These are phyloP conservation scores for Halisarca cf. caerulea DNA, from an alignment of 37 sponge, comb jelly and placozoan species.

Conservation along the genomic window DNA sequence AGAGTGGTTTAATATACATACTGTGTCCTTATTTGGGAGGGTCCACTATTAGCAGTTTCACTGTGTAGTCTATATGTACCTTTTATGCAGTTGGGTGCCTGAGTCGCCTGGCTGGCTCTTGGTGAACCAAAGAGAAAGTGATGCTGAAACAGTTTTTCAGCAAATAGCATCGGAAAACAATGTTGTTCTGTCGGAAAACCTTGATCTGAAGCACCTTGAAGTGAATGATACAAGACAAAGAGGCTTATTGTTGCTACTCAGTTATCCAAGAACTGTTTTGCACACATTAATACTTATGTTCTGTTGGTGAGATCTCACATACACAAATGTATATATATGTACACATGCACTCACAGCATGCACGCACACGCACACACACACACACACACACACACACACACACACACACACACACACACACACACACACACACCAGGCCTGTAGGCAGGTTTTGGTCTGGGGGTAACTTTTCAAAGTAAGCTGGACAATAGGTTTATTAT, in stretches of 20 bases:
- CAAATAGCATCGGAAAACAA: slow-evolving; percentile 57
- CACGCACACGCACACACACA: too few species aligned
- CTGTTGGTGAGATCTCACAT: not conserved
- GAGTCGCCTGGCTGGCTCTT: slow-evolving; percentile 81
- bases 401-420: too few species aligned
- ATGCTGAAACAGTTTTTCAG: slow-evolving; percentile 48
- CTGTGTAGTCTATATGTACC: not conserved
- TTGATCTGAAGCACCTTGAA: slow-evolving; percentile 2
- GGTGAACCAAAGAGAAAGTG: slow-evolving; percentile 18
- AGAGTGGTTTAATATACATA: too few species aligned
- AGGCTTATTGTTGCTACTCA: not conserved
- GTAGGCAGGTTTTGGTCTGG: too few species aligned
- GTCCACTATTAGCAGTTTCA: too few species aligned
- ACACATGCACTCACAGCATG: too few species aligned
- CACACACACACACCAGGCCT: too few species aligned
- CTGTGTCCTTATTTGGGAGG: too few species aligned
- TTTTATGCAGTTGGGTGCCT: slow-evolving; percentile 43
- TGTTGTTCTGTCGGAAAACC: slow-evolving; percentile 31
- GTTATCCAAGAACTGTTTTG: not conserved
- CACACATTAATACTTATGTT: not conserved
- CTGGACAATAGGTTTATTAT: too few species aligned
- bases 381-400: too few species aligned
- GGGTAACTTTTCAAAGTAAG: too few species aligned
- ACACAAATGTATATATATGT: too few species aligned
- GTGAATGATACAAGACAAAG: not conserved